Conservation (phyloP, 2,888 invertebrate genomes). For the Watsonalla binaria region DNA sequence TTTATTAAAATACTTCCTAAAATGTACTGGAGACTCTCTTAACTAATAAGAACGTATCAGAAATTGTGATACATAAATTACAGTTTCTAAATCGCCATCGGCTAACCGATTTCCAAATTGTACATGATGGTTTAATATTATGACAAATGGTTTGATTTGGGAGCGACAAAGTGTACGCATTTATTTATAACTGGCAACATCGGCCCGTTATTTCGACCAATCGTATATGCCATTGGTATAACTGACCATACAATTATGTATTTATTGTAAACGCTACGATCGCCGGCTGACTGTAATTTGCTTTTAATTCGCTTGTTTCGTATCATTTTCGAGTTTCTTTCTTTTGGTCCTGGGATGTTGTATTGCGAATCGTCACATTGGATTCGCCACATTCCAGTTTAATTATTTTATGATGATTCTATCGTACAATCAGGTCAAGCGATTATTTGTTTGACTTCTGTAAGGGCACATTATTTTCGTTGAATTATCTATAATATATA, state of each 20-base stretch:
- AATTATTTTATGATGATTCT: no score
- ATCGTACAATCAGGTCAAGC: no score
- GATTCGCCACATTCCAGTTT: neutral
- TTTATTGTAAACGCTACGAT: constrained; percentile 79
- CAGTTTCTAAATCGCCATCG: no score
- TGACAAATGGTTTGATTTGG: constrained; percentile 13
- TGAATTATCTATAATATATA: no score
- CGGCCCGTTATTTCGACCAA: constrained; percentile 63
- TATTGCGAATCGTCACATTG: constrained; percentile 9
- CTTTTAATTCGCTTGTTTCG: constrained; percentile 76
- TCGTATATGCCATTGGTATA: constrained; percentile 69
- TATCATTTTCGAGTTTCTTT: constrained; percentile 74
- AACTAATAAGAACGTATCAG: no score
- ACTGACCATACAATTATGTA: constrained; percentile 77
- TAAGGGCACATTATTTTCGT: no score
- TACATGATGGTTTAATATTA: constrained; percentile 5
- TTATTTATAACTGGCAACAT: constrained; percentile 50
- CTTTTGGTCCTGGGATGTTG: constrained; percentile 62
- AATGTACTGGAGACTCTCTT: no score
- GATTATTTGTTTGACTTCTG: no score
- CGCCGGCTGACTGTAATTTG: constrained; percentile 74
- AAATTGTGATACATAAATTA: no score
- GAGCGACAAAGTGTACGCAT: constrained; percentile 28
- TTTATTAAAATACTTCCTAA: no score
- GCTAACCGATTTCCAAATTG: neutral